phyloP scores from a whole-genome alignment of 64 coral and sea anemone genomes.

The Montipora efflorescens region DNA sequence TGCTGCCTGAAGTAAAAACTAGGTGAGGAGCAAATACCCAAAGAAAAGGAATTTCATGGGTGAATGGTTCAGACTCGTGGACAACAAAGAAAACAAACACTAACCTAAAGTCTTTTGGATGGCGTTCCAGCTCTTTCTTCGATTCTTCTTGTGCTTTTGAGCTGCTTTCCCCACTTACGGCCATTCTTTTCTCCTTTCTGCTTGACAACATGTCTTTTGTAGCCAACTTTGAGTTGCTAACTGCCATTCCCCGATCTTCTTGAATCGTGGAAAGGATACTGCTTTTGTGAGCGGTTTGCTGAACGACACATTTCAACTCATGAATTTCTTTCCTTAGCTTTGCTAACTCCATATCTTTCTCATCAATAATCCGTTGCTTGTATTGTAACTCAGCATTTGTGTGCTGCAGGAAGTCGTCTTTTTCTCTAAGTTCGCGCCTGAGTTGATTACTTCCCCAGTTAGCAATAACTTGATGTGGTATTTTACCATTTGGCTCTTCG shows the following conservation, averaged over 20 bases:
- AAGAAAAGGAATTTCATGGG: slow-evolving; percentile 41
- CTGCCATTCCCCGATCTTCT: slow-evolving; percentile 52
- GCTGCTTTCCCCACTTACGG: slow-evolving; percentile 94
- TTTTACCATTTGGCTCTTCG: slow-evolving; percentile 16
- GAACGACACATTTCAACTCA: slow-evolving; percentile 95
- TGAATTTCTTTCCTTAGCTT: slow-evolving; percentile 95
- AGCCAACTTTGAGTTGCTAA: not conserved
- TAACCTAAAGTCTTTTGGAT: slow-evolving; percentile 97
- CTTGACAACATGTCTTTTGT: slow-evolving; percentile 29
- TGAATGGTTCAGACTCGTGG: not conserved
- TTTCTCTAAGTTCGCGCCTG: slow-evolving; percentile 79
- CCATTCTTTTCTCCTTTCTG: slow-evolving; percentile 88
- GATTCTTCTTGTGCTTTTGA: slow-evolving; percentile 88
- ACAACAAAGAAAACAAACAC: not conserved
- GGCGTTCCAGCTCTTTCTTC: slow-evolving; percentile 80
- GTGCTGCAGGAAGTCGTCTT: slow-evolving; percentile 93
- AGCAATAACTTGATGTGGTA: not conserved
- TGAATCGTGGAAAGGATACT: slow-evolving; percentile 75
- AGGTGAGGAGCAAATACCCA: slow-evolving; percentile 13
- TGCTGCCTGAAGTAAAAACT: not conserved
- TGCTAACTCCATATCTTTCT: slow-evolving; percentile 85
- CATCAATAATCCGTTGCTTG: slow-evolving; percentile 76
- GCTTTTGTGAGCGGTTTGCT: slow-evolving; percentile 78
- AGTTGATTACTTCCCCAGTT: slow-evolving; percentile 16
- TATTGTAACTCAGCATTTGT: slow-evolving; percentile 91